Base-by-base conservation (phyloP, 2,888 invertebrate species). In the Tortricodes alternella region DNA sequence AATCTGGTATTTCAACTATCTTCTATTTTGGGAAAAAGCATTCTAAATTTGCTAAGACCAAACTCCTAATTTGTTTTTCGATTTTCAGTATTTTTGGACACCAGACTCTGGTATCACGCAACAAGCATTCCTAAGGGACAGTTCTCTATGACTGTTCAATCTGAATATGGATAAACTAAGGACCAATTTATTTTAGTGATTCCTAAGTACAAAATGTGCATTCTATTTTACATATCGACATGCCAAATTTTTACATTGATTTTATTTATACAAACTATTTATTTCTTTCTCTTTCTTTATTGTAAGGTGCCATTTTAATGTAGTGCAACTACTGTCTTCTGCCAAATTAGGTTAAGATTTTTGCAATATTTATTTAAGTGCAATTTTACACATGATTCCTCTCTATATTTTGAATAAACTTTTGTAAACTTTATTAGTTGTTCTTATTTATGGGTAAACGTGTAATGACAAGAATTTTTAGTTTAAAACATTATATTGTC, bases 21-120 rank as follows among this genome's bases (percentile, higher is more conserved):
- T n/a, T n/a, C n/a, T n/a, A n/a, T n/a, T n/a, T n/a, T n/a, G n/a
- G n/a, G n/a, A n/a, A n/a, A n/a, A n/a, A n/a, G n/a, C n/a, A n/a
- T n/a, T n/a, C n/a, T n/a, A n/a, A n/a, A n/a, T n/a, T n/a, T n/a
- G n/a, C n/a, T n/a, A n/a, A n/a, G n/a, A n/a, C n/a, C n/a, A n/a
- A n/a, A n/a, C n/a, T n/a, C n/a, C n/a, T n/a, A n/a, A n/a, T n/a
- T n/a, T n/a, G n/a, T n/a, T n/a, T n/a, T n/a, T n/a, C n/a, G n/a
- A n/a, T n/a, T 88, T 92, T 61, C 85, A 95, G 96, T 98, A 58
- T 91, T 98, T 57, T 89, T 98, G 49, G 97, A 98, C 75, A 98
- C 98, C 0, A 93, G 97, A 67, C 92, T 96, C 60, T 98, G 98
- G 98, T 98, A 97, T 78, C 97, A 98, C 80, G 94, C 95, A 48